Base-by-base conservation (phyloP, 2,888 invertebrate species). In the Sturmia bella region DNA sequence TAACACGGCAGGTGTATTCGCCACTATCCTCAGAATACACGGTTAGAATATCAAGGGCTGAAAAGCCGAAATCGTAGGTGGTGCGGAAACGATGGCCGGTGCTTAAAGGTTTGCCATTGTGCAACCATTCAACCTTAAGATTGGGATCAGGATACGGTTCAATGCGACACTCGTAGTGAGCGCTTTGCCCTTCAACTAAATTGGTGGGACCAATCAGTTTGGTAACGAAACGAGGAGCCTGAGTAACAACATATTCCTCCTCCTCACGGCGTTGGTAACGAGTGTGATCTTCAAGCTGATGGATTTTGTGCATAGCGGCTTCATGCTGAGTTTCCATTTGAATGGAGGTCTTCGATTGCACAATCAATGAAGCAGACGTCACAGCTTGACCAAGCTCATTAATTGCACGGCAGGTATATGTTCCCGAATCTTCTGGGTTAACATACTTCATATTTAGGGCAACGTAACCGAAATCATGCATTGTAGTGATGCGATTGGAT, bases 401-500 rank as follows among this genome's bases (percentile, higher is more conserved):
- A 11, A 94, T 93, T 45, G 98, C 98, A 76, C 97, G 94, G 89
- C 98, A 98, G 2, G 98, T 98, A 91, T 99, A 99, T 45, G 98
- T 97, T 56, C 99, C 99, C 1, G 98, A 97, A 91, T 99, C 99
- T 91, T 98, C 98, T 21, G 98, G 97, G 88, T 96, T 96, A 0
- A 97, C 97, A 87, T 97, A 97, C 89, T 97, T 97, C 96, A 97
- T 96, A 87, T 98, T 97, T 17, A 97, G 92, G 45, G 98, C 98
- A 27, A 99, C 99, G 90, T 98, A 99, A 61, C 99, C 99, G 90
- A 99, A 99, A 90, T 99, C 99, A 89, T 99, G 97, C 95, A 98
- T 97, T 11, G 98, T 98, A 52, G 96, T 96, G 37, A 96, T 93
- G 80, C 97, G 96, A 89, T 97, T 97, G n/a, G 97, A 96, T 78